Evolutionary conservation across 2,113 vertebrate genomes (phyloP), one percentile per base, ranked within the genome.

Genomic region (Glaucomys volans): DNA sequence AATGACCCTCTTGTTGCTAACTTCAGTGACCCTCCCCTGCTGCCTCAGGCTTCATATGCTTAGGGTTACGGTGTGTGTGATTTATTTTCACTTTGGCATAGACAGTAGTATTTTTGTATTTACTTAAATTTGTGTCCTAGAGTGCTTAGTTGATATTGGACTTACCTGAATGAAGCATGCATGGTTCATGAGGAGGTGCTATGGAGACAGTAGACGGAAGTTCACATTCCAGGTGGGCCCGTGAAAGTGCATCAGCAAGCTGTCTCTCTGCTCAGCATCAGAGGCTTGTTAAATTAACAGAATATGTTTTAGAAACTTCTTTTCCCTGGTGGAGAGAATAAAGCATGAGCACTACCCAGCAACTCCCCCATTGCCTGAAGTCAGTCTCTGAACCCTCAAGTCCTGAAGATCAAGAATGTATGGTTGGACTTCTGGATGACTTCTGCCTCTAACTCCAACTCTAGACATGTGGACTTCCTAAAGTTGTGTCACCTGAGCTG

Each of bases 191-290:
- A 13, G 17, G 26, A 62, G 52, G 50, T n/a, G 22, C 26, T 28
- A 8, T 14, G 20, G 12, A 52, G 57, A 76, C 28, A 52, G 47
- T 52, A 62, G 30, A 14, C 35, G 76, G 69, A 75, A 82, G 40
- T 22, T 50, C 14, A 11, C 24, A 18, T 44, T 87, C 28, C 28
- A 14, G 5, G 17, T 6, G 1, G 18, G n/a, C 54, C 42, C 14
- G 0, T 2, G 24, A 8, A 5, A 47, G 35, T 6, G 0, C 22
- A 14, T 16, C 42, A 3, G 28, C 18, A 26, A 24, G n/a, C 13
- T 7, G 64, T 42, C n/a, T 32, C 50, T 59, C 67, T 14, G 35
- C 4, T 42, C 16, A 66, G 22, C 67, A 35, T 52, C 35, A 9
- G 42, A 76, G 26, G 18, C 6, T 80, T 37, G 5, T 44, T 86